Percentiles rank a stretch among this genome's conserved stretches.
Conservation (phyloP, 2,888 invertebrate genomes). For the Melieria omissa region DNA sequence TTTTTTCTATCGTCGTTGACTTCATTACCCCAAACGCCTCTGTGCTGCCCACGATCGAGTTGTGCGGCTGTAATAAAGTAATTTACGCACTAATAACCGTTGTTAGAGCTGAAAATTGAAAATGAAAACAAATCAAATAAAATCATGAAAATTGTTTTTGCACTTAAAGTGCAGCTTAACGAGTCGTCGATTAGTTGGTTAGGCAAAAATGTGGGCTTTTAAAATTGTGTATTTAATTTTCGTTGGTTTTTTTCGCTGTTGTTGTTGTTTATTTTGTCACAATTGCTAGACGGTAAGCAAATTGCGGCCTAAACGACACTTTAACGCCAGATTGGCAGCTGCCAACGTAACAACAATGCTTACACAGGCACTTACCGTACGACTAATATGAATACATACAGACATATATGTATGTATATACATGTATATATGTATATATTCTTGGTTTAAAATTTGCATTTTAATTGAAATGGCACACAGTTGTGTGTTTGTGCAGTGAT, state of each 20-base stretch:
- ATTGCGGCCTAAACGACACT: background rate
- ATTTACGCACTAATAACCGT: constrained; percentile 38
- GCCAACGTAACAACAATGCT: background rate
- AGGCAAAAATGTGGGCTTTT: background rate
- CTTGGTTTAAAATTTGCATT: background rate
- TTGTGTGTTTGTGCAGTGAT: background rate
- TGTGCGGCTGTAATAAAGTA: constrained; percentile 35
- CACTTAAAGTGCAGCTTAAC: constrained; percentile 3
- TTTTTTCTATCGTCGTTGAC: too few species aligned
- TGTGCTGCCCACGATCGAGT: too few species aligned
- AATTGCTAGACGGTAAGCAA: background rate
- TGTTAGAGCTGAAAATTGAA: constrained; percentile 31
- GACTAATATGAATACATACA: background rate
- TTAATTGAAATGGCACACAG: constrained; percentile 6
- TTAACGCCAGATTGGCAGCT: background rate
- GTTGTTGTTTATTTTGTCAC: background rate
- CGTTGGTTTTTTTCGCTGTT: background rate
- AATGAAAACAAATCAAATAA: too few species aligned
- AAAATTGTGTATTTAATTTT: background rate
- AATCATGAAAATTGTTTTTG: background rate
- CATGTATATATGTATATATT: background rate
- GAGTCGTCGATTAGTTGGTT: background rate
- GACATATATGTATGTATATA: background rate
- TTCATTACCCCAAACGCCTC: too few species aligned
- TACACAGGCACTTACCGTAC: background rate